phyloP scores from a whole-genome alignment of 2,797 vertebrate genomes.

The Sebastes trivittatus region DNA sequence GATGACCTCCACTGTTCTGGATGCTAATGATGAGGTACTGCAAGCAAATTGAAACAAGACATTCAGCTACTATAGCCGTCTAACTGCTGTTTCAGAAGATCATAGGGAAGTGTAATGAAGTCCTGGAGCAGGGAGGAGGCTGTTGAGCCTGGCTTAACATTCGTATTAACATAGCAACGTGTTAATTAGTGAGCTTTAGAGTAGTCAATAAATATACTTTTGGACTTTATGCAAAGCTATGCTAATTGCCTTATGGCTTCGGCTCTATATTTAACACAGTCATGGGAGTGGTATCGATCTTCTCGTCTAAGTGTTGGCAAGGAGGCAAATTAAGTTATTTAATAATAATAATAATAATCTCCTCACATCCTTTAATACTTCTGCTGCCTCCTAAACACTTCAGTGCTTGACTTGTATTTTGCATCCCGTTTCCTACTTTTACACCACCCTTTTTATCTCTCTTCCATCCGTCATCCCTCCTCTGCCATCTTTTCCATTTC shows the following conservation, averaged over 20 bases:
- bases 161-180: neutral
- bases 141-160: neutral
- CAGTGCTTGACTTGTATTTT: neutral
- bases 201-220: neutral
- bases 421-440: neutral
- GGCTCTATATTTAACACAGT: neutral
- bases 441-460: no score
- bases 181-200: neutral
- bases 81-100: neutral
- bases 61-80: neutral
- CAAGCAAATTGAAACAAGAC: neutral
- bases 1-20: neutral
- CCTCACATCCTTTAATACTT: neutral
- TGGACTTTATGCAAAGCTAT: neutral
- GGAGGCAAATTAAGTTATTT: neutral
- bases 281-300: neutral
- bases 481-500: conserved; percentile 9
- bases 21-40: conserved; percentile 6
- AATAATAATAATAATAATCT: no score
- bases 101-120: neutral
- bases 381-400: neutral
- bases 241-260: neutral
- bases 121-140: neutral
- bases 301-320: neutral
- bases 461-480: neutral